phyloP scores from a whole-genome alignment of 64 coral and sea anemone genomes.

The Cladopsammia gracilis region DNA sequence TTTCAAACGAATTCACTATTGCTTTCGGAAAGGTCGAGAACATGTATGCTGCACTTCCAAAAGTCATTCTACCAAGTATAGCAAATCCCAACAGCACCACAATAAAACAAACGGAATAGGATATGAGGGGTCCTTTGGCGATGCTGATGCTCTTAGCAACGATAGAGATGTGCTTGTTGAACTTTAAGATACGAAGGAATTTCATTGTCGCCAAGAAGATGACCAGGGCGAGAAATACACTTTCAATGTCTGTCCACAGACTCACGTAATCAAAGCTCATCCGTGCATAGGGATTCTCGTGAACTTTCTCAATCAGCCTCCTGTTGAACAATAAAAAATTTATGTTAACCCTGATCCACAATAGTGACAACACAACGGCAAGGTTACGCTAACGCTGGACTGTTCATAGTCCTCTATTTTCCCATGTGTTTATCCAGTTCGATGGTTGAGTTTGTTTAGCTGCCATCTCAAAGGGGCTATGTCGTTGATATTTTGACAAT shows the following conservation, averaged over 20 bases:
- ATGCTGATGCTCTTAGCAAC: constrained; percentile 51
- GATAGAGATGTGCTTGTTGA: constrained; percentile 62
- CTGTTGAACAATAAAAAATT: not conserved
- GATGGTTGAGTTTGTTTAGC: no score
- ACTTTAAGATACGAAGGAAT: constrained; percentile 64
- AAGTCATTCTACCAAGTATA: not conserved
- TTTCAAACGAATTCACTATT: no score
- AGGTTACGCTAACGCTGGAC: no score
- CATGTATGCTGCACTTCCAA: no score
- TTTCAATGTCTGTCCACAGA: constrained; percentile 68
- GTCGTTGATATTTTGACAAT: no score
- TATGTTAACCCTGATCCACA: no score
- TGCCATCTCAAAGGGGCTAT: no score
- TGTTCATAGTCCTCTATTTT: no score
- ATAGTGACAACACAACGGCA: no score
- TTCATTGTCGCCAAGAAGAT: constrained; percentile 76
- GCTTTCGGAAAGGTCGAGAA: no score
- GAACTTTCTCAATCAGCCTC: constrained; percentile 55
- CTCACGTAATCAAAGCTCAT: constrained; percentile 78
- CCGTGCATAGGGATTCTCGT: constrained; percentile 73
- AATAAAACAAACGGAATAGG: constrained; percentile 53
- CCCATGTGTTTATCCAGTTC: no score
- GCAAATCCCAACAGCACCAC: constrained; percentile 70
- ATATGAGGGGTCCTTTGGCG: constrained; percentile 13
- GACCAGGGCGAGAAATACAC: constrained; percentile 47